phyloP scores from a whole-genome alignment of 2,888 invertebrate species.

The Phymatocera aterrima region DNA sequence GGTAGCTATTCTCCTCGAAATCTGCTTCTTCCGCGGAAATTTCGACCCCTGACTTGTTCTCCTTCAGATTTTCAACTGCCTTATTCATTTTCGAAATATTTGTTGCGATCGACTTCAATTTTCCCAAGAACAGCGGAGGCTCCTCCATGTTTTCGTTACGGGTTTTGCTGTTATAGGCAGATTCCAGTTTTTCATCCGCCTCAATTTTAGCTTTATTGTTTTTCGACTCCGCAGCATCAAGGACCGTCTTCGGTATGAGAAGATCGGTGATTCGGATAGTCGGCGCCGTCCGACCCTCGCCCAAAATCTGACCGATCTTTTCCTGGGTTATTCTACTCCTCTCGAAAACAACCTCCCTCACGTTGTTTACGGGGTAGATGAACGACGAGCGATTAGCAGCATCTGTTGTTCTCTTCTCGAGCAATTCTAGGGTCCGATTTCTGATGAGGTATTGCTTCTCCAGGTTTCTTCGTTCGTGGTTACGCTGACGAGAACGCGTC shows the following conservation, averaged over 20 bases:
- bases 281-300: conserved; percentile 1
- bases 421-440: conserved; percentile 49
- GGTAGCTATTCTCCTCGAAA: conserved; percentile 3
- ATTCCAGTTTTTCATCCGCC: neutral
- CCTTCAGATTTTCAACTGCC: neutral
- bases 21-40: neutral
- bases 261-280: conserved; percentile 26
- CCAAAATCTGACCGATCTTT: conserved; percentile 44
- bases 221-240: neutral
- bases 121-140: conserved; percentile 11
- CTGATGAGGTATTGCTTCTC: conserved; percentile 48
- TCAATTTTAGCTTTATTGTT: neutral
- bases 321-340: conserved; percentile 12
- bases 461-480: conserved; percentile 46
- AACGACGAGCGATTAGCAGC: conserved; percentile 2
- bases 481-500: conserved; percentile 5
- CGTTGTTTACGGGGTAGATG: neutral
- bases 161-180: neutral
- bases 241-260: conserved; percentile 45
- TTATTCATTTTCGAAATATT: conserved; percentile 25
- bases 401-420: conserved; percentile 35
- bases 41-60: neutral
- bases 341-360: neutral
- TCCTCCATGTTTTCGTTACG: neutral
- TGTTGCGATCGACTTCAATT: conserved; percentile 4